Conservation (phyloP, 2,797 vertebrate genomes). For the Margarornis squamiger region DNA sequence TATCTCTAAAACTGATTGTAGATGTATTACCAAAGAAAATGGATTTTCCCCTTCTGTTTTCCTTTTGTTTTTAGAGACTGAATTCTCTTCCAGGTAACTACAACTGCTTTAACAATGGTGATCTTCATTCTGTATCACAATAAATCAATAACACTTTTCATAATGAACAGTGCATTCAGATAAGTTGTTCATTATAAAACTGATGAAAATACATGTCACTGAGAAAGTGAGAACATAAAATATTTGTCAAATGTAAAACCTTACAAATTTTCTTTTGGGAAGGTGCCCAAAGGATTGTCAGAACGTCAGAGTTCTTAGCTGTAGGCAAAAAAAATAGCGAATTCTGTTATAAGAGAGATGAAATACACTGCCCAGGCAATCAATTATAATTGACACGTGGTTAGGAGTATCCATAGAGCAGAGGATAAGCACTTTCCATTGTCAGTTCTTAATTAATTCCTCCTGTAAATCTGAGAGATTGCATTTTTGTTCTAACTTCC, state of each 20-base stretch:
- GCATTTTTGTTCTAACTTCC: neutral
- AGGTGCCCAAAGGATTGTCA: neutral
- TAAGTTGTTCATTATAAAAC: neutral
- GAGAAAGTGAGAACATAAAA: neutral
- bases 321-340: neutral
- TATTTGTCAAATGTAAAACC: neutral
- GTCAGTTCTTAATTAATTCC: constrained; percentile 38
- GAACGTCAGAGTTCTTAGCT: constrained; percentile 4
- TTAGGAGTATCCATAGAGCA: neutral
- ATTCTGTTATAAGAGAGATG: neutral
- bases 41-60: neutral
- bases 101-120: neutral
- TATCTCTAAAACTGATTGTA: neutral
- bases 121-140: neutral
- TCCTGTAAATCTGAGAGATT: neutral
- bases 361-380: neutral
- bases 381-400: constrained; percentile 58
- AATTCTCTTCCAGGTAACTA: neutral
- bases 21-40: neutral
- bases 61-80: neutral
- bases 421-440: constrained; percentile 10
- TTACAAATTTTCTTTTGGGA: neutral
- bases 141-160: neutral
- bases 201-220: neutral
- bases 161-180: neutral